Percentiles rank a stretch among this genome's conserved stretches.
These are phyloP conservation scores for Rhizomys pruinosus DNA, from an alignment of 2,113 vertebrate species.

Conservation along the genomic window DNA sequence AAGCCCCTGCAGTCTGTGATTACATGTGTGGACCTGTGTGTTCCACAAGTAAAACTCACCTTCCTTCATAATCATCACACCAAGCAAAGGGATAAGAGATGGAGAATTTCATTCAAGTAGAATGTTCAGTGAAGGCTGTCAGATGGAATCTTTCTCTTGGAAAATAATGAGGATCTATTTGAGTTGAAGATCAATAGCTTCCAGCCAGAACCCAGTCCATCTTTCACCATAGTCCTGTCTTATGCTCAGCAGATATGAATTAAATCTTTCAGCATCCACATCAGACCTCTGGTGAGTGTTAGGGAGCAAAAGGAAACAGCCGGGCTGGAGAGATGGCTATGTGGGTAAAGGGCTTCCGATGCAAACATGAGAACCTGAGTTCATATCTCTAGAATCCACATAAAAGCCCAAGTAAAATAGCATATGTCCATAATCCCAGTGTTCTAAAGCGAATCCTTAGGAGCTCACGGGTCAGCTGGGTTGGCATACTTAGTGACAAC, in stretches of 20 bases:
- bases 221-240: background rate
- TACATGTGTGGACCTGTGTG: conserved; percentile 48
- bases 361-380: no score
- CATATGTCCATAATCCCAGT: background rate
- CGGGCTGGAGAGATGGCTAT: no score
- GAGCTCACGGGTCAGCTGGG: background rate
- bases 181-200: conserved; percentile 76
- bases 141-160: conserved; percentile 85
- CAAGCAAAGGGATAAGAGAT: conserved; percentile 80
- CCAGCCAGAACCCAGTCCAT: conserved; percentile 49
- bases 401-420: background rate
- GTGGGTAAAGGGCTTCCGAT: no score
- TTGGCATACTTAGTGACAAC: background rate
- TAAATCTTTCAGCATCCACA: conserved; percentile 4
- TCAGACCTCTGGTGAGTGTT: background rate
- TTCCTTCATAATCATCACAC: conserved; percentile 78
- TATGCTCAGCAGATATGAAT: background rate
- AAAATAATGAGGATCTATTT: conserved; percentile 70
- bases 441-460: background rate
- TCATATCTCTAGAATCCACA: no score
- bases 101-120: conserved; percentile 83
- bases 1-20: background rate
- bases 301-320: background rate
- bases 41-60: conserved; percentile 80
- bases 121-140: conserved; percentile 85